These are phyloP conservation scores for Mamestra brassicae DNA, from an alignment of 2,888 invertebrate genomes.

Conservation along the genomic window DNA sequence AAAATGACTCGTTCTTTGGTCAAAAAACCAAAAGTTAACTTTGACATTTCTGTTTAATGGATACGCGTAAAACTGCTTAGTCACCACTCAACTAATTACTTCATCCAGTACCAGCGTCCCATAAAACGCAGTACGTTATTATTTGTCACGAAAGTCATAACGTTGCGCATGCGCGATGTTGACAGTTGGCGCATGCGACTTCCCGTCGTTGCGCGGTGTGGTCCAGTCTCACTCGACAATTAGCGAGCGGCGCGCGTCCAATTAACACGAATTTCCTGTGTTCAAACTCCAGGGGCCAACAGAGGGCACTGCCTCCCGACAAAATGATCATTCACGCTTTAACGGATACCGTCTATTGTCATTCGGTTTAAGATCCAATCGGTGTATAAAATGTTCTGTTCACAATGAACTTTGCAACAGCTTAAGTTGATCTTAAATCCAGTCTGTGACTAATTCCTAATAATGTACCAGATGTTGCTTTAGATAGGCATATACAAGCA, in stretches of 20 bases:
- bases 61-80: constrained; percentile 24
- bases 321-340: constrained; percentile 70
- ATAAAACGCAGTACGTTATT: constrained; percentile 30
- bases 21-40: constrained; percentile 4
- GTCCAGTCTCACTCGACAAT: constrained; percentile 85
- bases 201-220: constrained; percentile 78
- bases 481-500: background rate
- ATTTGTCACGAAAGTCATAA: constrained; percentile 56
- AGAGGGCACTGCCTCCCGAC: constrained; percentile 79
- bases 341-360: constrained; percentile 67
- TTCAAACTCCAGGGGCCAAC: constrained; percentile 77
- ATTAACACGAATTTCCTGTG: constrained; percentile 90
- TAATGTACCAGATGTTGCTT: constrained; percentile 26
- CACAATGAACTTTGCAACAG: constrained; percentile 34
- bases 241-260: constrained; percentile 83
- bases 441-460: constrained; percentile 29
- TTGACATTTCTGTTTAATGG: constrained; percentile 15
- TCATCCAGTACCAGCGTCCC: constrained; percentile 37
- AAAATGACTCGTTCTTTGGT: background rate
- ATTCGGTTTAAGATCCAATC: constrained; percentile 56
- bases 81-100: constrained; percentile 51
- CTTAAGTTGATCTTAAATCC: constrained; percentile 16
- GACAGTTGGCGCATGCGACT: constrained; percentile 76
- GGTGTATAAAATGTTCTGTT: constrained; percentile 42
- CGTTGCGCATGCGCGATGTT: constrained; percentile 64